Percentiles rank a stretch among this genome's conserved stretches.
These are phyloP conservation scores for Podargus strigoides DNA, from an alignment of 2,797 vertebrate genomes.

Conservation along the genomic window DNA sequence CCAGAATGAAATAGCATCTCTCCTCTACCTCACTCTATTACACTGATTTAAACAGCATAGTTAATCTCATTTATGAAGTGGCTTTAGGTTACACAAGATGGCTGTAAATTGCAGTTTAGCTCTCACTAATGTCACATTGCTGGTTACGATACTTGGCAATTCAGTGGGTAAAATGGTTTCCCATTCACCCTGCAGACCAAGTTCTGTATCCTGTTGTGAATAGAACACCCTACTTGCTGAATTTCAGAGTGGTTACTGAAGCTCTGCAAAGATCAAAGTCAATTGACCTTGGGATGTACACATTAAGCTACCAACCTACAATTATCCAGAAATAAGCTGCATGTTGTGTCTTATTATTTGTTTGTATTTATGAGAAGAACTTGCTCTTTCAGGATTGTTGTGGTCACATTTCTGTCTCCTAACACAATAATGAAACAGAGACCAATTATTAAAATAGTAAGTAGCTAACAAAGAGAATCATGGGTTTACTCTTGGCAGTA, in stretches of 20 bases:
- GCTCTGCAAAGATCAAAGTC: not conserved
- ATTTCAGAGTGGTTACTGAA: not conserved
- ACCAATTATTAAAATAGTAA: not conserved
- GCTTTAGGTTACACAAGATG: conserved; percentile 2
- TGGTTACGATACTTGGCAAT: not conserved
- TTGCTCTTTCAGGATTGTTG: not conserved
- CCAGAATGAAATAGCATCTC: not conserved
- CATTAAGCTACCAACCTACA: not conserved
- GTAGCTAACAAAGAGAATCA: not conserved
- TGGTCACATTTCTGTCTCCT: not conserved
- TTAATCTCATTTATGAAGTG: conserved; percentile 5
- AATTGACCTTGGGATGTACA: not conserved
- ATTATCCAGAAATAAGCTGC: not conserved
- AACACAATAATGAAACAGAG: not conserved
- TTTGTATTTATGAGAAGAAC: not conserved
- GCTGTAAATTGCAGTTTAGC: conserved; percentile 4
- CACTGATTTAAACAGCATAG: not conserved
- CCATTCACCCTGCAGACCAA: not conserved
- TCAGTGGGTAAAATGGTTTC: not conserved
- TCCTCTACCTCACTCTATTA: not conserved
- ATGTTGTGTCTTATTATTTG: not conserved
- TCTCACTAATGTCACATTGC: not conserved
- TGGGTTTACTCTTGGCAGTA: not conserved
- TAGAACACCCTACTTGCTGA: not conserved
- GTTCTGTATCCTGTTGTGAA: not conserved